Conservation (phyloP, 2,888 invertebrate genomes). For the Yponomeuta plumbellus region DNA sequence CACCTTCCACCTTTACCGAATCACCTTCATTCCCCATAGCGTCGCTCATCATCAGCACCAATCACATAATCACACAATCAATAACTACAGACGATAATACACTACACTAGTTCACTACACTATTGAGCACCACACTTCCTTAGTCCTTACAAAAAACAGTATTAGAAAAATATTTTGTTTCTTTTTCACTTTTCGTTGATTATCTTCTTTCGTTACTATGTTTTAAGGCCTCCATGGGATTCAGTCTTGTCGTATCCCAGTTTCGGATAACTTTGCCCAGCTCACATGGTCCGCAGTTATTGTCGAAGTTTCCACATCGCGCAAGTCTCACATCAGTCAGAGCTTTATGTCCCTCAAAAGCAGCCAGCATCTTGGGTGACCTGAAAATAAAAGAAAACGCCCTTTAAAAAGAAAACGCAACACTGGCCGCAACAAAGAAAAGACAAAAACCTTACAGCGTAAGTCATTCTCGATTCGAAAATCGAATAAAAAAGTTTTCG, state of each 20-base stretch:
- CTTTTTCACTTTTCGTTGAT: slow-evolving; percentile 30
- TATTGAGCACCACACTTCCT: slow-evolving; percentile 48
- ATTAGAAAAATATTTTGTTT: slow-evolving; percentile 40
- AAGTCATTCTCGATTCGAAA: slow-evolving; percentile 12
- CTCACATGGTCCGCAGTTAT: slow-evolving; percentile 36
- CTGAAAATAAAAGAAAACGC: slow-evolving; percentile 45
- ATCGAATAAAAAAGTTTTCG: slow-evolving; percentile 13
- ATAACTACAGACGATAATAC: slow-evolving; percentile 40
- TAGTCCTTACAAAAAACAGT: slow-evolving; percentile 47
- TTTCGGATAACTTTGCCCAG: slow-evolving; percentile 25
- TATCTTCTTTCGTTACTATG: slow-evolving; percentile 52
- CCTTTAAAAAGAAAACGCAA: slow-evolving; percentile 20
- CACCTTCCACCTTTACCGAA: slow-evolving; percentile 67
- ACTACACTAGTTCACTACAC: slow-evolving; percentile 47
- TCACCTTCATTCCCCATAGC: slow-evolving; percentile 66
- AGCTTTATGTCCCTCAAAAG: slow-evolving; percentile 36
- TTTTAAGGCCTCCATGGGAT: slow-evolving; percentile 52
- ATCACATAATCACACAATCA: slow-evolving; percentile 47
- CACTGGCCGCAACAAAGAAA: slow-evolving; percentile 15
- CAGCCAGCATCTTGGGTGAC: slow-evolving; percentile 57
- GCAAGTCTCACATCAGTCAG: slow-evolving; percentile 26
- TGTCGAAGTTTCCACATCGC: not conserved
- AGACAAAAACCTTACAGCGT: slow-evolving; percentile 14
- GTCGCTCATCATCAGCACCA: slow-evolving; percentile 44
- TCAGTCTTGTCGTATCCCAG: slow-evolving; percentile 49